A percentile compares a stretch with the other conserved stretches of the same genome.
phyloP scores from a whole-genome alignment of 2,888 invertebrate species.

The Synanthedon tipuliformis region DNA sequence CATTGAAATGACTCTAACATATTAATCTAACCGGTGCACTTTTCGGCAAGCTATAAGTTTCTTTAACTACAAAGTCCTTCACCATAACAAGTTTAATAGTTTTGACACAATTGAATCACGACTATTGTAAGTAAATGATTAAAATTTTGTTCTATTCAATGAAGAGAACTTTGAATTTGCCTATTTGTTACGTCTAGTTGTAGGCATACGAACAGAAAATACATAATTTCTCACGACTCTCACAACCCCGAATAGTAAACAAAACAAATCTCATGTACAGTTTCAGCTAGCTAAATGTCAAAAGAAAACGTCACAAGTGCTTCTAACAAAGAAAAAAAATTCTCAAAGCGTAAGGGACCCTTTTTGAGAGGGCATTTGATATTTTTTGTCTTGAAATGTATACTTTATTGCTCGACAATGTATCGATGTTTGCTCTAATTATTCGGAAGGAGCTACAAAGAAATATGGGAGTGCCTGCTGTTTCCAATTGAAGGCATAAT shows the following conservation, averaged over 20 bases:
- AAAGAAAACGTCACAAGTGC: constrained; percentile 37
- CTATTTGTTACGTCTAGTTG: neutral
- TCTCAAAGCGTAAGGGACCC: constrained; percentile 54
- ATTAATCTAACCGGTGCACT: too few relatives aligned
- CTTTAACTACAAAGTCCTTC: too few relatives aligned
- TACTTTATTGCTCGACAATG: constrained; percentile 49
- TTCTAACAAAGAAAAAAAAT: constrained; percentile 53
- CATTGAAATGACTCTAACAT: too few relatives aligned
- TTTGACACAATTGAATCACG: too few relatives aligned
- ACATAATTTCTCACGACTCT: constrained; percentile 54
- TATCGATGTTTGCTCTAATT: constrained; percentile 51
- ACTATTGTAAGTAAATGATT: too few relatives aligned
- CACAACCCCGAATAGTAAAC: constrained; percentile 34
- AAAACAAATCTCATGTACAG: constrained; percentile 34
- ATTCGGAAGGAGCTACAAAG: constrained; percentile 64
- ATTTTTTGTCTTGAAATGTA: constrained; percentile 58
- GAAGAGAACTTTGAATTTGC: too few relatives aligned
- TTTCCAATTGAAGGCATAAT: constrained; percentile 47
- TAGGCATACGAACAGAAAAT: neutral
- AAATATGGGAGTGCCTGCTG: constrained; percentile 51
- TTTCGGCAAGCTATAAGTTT: too few relatives aligned
- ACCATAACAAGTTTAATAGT: too few relatives aligned
- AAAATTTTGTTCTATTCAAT: too few relatives aligned
- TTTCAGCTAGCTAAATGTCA: constrained; percentile 27
- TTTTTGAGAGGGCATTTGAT: constrained; percentile 38